A percentile compares a stretch with the other conserved stretches of the same genome.
Conservation (phyloP, 2,113 vertebrate genomes). For the Corynorhinus townsendii region DNA sequence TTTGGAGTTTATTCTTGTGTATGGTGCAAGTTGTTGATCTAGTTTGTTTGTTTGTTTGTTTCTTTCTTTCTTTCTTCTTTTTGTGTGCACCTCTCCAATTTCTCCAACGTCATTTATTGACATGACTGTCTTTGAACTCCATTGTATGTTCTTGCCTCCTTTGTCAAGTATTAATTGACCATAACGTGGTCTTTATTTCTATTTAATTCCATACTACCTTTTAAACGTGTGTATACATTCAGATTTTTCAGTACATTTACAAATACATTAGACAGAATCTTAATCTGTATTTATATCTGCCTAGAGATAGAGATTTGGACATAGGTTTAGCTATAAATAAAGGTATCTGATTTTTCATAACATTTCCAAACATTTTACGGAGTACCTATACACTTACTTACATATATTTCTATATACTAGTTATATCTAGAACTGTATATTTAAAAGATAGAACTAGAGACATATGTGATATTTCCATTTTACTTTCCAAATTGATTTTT, state of each 20-base stretch:
- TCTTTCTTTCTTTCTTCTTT: no score
- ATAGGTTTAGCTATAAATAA: neutral
- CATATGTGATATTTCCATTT: neutral
- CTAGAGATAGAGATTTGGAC: neutral
- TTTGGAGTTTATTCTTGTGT: no score
- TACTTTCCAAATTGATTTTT: neutral
- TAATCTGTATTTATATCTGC: neutral
- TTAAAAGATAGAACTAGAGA: neutral
- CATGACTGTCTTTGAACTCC: no score
- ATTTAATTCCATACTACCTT: neutral
- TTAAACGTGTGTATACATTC: neutral
- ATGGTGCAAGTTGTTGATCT: no score
- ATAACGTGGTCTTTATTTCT: neutral
- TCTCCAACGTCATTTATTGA: no score
- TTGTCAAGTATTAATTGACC: no score
- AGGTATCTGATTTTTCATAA: neutral
- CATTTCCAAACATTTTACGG: neutral
- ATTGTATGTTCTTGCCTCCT: no score
- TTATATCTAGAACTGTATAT: neutral
- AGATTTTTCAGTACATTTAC: neutral
- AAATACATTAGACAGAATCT: neutral
- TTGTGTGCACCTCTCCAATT: no score
- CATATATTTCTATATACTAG: neutral
- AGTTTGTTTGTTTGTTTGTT: no score
- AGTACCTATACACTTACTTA: neutral